Conservation (phyloP, 2,797 vertebrate genomes). For the Capromys pilorides region DNA sequence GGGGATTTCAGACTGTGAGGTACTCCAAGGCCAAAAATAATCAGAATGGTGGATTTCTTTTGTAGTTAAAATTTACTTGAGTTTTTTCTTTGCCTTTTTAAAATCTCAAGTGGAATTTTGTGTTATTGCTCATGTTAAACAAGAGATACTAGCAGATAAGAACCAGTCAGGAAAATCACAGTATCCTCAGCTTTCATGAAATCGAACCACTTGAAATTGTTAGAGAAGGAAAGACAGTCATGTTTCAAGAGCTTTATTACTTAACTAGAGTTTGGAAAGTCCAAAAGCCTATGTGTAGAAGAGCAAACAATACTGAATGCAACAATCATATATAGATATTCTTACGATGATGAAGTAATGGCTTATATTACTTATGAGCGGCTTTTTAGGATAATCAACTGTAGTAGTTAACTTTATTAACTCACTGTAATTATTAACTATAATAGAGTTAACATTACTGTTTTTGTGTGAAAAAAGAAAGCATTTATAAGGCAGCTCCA, state of each 20-base stretch:
- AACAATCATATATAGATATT: neutral
- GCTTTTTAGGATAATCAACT: neutral
- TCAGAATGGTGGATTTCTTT: neutral
- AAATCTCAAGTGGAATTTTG: neutral
- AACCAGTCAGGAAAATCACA: neutral
- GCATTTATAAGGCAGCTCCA: neutral
- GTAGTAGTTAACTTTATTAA: neutral
- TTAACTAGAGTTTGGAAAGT: slow-evolving; percentile 9
- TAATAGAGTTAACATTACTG: neutral
- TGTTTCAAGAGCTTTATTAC: neutral
- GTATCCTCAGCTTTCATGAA: neutral
- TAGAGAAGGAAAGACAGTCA: neutral
- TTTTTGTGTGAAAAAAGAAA: neutral
- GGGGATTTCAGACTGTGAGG: neutral
- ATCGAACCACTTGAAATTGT: neutral
- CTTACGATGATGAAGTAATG: neutral
- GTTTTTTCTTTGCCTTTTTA: neutral
- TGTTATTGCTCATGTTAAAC: neutral
- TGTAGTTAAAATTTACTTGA: neutral
- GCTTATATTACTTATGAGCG: neutral
- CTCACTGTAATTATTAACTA: neutral
- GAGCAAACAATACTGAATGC: neutral
- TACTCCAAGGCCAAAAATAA: neutral
- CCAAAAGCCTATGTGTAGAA: neutral
- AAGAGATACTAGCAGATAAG: neutral